Conservation (phyloP, 2,888 invertebrate genomes). For the Thera obeliscata region DNA sequence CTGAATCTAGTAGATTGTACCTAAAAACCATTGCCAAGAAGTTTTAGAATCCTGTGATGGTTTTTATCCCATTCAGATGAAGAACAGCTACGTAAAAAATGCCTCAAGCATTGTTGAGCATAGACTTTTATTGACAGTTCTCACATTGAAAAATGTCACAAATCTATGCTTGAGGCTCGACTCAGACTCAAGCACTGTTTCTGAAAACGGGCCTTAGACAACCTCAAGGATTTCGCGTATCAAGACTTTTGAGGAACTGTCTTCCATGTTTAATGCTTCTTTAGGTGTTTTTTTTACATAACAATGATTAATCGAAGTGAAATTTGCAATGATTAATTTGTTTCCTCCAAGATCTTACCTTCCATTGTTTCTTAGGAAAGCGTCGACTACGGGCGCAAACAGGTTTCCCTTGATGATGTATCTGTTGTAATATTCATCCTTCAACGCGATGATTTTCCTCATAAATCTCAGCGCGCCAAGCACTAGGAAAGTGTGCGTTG, state of each 20-base stretch:
- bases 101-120: too few relatives aligned
- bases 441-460: constrained; percentile 97
- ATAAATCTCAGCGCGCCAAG: constrained; percentile 98
- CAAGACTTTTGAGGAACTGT: too few relatives aligned
- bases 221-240: too few relatives aligned
- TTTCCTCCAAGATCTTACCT: constrained; percentile 73
- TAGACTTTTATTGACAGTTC: too few relatives aligned
- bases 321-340: not conserved
- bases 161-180: too few relatives aligned
- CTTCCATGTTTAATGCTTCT: too few relatives aligned
- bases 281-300: too few relatives aligned
- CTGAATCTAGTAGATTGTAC: constrained; percentile 99
- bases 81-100: too few relatives aligned
- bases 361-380: constrained; percentile 98
- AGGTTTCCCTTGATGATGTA: constrained; percentile 97
- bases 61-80: too few relatives aligned
- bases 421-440: constrained; percentile 99
- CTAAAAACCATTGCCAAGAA: constrained; percentile 55
- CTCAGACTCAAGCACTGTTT: too few relatives aligned
- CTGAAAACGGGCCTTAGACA: too few relatives aligned
- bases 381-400: constrained; percentile 97
- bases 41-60: not conserved
- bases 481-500: constrained; percentile 98
- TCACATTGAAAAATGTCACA: not conserved
- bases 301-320: not conserved